phyloP scores from a whole-genome alignment of 2,797 vertebrate species.

The Anguilla marmorata region DNA sequence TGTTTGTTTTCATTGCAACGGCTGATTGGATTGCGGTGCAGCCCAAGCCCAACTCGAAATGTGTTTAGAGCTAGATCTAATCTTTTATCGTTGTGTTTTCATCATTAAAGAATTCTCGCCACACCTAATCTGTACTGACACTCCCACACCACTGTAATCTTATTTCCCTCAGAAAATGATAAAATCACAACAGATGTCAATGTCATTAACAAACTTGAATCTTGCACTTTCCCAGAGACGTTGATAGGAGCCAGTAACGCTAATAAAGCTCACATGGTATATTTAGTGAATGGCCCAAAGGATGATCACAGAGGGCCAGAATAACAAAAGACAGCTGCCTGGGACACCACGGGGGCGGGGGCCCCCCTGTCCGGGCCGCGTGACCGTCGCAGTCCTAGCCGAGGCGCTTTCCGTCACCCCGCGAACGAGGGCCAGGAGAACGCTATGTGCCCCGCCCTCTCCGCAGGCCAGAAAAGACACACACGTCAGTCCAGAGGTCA shows the following conservation, averaged over 20 bases:
- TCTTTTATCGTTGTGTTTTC: background rate
- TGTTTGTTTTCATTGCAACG: slow-evolving; percentile 1
- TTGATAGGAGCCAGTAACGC: background rate
- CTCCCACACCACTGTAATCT: background rate
- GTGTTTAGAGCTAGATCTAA: too few relatives aligned
- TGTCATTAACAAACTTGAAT: background rate
- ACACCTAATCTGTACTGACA: background rate
- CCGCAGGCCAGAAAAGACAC: background rate
- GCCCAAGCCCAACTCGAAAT: background rate
- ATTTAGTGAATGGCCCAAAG: background rate
- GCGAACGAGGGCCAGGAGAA: background rate
- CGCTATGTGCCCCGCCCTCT: background rate
- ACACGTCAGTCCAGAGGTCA: background rate
- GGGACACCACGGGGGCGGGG: background rate
- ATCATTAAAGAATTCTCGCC: background rate
- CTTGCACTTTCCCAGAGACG: background rate
- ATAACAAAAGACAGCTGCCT: slow-evolving; percentile 23
- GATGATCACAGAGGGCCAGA: background rate
- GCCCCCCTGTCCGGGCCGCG: background rate
- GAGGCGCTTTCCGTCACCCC: background rate
- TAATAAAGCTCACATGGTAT: slow-evolving; percentile 16
- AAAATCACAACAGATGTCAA: slow-evolving; percentile 3
- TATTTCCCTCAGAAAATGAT: background rate
- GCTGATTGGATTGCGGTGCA: background rate
- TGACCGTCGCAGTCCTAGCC: background rate